Percentiles rank a stretch among this genome's conserved stretches.
Conservation (phyloP, 2,113 vertebrate genomes). For the Bos javanicus region DNA sequence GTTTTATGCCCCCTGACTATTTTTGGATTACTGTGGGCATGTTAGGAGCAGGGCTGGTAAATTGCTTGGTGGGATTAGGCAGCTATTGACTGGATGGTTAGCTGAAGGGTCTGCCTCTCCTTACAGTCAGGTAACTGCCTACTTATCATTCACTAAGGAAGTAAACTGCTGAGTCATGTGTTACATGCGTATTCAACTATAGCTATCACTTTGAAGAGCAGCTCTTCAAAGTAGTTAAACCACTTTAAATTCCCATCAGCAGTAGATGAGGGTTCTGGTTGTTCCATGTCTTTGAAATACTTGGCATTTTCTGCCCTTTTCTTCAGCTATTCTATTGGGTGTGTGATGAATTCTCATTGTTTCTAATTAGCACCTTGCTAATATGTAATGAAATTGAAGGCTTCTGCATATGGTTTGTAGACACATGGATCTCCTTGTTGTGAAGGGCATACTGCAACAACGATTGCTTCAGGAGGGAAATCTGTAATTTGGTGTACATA, state of each 20-base stretch:
- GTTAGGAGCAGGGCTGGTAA: not conserved
- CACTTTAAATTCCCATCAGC: not conserved
- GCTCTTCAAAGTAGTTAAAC: not conserved
- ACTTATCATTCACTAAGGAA: not conserved
- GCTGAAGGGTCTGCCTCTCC: not conserved
- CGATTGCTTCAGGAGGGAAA: not conserved
- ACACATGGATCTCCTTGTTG: not conserved
- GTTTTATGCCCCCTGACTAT: not conserved
- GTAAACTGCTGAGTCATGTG: not conserved
- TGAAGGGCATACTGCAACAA: not conserved
- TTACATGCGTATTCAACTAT: not conserved
- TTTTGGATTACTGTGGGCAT: not conserved
- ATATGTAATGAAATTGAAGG: not conserved
- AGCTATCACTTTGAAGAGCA: not conserved
- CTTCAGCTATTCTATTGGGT: not conserved
- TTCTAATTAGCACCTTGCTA: not conserved
- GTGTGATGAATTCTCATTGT: not conserved
- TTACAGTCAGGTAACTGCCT: not conserved
- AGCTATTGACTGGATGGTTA: not conserved
- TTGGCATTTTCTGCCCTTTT: not conserved
- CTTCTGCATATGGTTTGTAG: not conserved
- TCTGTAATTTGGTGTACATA: not conserved
- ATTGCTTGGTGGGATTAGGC: not conserved
- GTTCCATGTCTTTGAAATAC: not conserved
- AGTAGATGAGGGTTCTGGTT: not conserved